These are phyloP conservation scores for Isaurus tuberculatus DNA, from an alignment of 92 coral and sea anemone genomes.

Conservation along the genomic window DNA sequence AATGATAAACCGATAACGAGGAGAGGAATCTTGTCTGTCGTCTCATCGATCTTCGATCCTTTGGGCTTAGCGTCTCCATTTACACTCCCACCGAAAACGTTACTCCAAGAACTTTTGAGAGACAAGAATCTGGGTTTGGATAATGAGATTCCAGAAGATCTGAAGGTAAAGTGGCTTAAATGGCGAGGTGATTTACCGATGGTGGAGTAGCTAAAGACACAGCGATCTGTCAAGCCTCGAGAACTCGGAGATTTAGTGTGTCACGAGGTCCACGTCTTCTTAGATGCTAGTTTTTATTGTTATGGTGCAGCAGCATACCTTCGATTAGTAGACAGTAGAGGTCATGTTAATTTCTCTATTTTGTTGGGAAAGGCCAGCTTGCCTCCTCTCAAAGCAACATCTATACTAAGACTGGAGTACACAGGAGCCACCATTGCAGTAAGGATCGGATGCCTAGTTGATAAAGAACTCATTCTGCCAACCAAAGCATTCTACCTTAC, in stretches of 20 bases:
- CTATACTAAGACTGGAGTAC: slow-evolving; percentile 49
- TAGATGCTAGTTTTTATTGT: slow-evolving; percentile 47
- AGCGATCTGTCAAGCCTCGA: slow-evolving; percentile 60
- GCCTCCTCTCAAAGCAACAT: slow-evolving; percentile 44
- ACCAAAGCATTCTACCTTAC: slow-evolving; percentile 38
- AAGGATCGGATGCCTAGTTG: slow-evolving; percentile 37
- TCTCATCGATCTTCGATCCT: too few relatives aligned
- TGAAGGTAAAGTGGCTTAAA: too few relatives aligned
- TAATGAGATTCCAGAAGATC: slow-evolving; percentile 58
- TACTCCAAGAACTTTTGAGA: slow-evolving; percentile 63
- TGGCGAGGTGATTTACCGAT: too few relatives aligned
- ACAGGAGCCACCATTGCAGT: slow-evolving; percentile 52
- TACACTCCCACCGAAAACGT: slow-evolving; percentile 54
- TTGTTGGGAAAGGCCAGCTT: slow-evolving; percentile 43
- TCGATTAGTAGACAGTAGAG: slow-evolving; percentile 17
- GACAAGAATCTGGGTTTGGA: slow-evolving; percentile 65
- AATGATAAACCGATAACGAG: slow-evolving; percentile 62
- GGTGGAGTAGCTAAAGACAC: slow-evolving; percentile 43
- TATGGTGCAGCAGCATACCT: slow-evolving; percentile 57
- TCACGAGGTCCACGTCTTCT: slow-evolving; percentile 51
- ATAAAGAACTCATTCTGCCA: slow-evolving; percentile 27
- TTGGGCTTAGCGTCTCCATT: too few relatives aligned
- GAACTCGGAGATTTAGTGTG: too few relatives aligned
- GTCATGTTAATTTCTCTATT: slow-evolving; percentile 42
- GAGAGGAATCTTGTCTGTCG: slow-evolving; percentile 69